Conservation (phyloP, 2,888 invertebrate species). For the Nipponacmea schrenckii region DNA sequence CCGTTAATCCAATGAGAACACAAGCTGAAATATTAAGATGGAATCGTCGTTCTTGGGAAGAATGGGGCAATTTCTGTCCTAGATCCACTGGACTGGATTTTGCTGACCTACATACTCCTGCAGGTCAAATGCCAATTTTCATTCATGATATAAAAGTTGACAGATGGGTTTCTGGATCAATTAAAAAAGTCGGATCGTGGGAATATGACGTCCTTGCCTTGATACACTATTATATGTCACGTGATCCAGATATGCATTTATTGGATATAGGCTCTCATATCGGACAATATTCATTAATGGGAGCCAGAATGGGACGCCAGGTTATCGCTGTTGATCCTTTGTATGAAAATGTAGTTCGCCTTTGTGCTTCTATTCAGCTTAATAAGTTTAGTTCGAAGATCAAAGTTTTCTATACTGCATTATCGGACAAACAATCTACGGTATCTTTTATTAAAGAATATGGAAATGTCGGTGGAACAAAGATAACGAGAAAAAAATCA, state of each 20-base stretch:
- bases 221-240: neutral
- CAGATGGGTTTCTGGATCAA: neutral
- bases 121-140: neutral
- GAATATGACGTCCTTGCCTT: neutral
- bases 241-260: neutral
- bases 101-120: neutral
- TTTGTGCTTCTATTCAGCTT: neutral
- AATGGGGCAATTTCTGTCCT: neutral
- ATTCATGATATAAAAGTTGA: neutral
- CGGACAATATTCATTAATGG: neutral
- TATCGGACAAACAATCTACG: neutral
- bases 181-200: neutral
- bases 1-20: neutral
- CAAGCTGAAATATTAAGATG: neutral
- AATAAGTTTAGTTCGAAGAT: neutral
- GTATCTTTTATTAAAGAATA: neutral
- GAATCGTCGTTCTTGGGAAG: neutral
- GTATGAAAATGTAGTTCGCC: neutral
- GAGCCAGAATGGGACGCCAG: neutral
- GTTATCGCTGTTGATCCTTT: neutral
- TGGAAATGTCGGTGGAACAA: neutral
- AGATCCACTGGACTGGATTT: neutral
- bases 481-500: neutral
- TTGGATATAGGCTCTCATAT: neutral
- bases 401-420: neutral